Conservation (phyloP, 2,113 vertebrate species). For the Rousettus leschenaultii region DNA sequence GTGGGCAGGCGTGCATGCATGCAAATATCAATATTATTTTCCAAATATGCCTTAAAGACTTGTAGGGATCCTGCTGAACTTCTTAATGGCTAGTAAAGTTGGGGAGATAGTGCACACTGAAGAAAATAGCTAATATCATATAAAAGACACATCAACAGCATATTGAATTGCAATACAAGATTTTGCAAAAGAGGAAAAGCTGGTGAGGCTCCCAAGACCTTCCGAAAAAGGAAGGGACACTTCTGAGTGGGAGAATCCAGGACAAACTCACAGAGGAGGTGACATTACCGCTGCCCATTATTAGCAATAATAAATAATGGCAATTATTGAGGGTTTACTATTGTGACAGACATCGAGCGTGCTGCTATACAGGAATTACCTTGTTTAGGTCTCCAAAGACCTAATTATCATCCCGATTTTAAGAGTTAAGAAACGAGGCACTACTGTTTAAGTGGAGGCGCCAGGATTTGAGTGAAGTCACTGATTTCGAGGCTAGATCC, state of each 20-base stretch:
- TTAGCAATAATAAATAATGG: not conserved
- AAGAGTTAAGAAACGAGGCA: not conserved
- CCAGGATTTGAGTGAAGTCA: not conserved
- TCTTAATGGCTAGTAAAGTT: not conserved
- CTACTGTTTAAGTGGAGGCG: fast-evolving
- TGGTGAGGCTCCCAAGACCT: not conserved
- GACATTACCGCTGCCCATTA: not conserved
- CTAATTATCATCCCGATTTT: not conserved
- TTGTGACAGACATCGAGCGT: fast-evolving
- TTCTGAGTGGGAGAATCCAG: not conserved
- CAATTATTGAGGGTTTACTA: not conserved
- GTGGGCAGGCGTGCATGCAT: too few species aligned
- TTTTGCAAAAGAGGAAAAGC: too few species aligned
- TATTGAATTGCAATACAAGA: too few species aligned
- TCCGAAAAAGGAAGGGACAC: not conserved
- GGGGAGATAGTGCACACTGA: too few species aligned
- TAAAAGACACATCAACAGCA: too few species aligned
- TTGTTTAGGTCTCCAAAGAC: not conserved
- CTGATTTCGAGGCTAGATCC: not conserved
- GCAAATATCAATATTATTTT: not conserved
- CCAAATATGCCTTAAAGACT: not conserved
- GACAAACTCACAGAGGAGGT: not conserved
- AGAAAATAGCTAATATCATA: too few species aligned
- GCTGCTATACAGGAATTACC: not conserved
- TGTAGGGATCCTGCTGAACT: not conserved